Percentiles rank a stretch among this genome's conserved stretches.
Evolutionary conservation across 1,140 invertebrate genomes (phyloP).

Genomic region (Penaeus chinensis): DNA sequence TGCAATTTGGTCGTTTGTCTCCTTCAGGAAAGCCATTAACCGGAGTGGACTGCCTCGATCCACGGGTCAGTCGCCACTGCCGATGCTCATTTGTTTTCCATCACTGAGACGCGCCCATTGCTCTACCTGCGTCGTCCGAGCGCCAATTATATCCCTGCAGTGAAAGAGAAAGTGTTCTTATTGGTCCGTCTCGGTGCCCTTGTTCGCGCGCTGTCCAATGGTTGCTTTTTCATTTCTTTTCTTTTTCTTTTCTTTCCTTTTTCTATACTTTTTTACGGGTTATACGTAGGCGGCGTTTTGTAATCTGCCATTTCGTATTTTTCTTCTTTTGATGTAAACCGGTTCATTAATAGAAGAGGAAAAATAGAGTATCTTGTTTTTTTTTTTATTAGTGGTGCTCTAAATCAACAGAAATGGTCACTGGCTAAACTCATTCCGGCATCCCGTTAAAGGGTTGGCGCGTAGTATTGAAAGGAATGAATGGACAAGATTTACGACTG

Average conservation of each 20-base stretch:
- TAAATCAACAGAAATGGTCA: too few relatives aligned
- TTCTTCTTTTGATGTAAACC: too few relatives aligned
- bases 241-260: neutral
- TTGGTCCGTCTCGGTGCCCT: neutral
- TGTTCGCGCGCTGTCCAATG: neutral
- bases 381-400: too few relatives aligned
- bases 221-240: neutral
- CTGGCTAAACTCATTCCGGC: neutral
- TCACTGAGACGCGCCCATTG: neutral
- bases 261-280: too few relatives aligned
- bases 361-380: too few relatives aligned
- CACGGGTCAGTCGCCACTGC: neutral
- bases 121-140: neutral
- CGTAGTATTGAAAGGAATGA: slow-evolving; percentile 11
- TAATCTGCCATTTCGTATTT: neutral
- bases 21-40: slow-evolving; percentile 33
- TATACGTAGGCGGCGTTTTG: too few relatives aligned
- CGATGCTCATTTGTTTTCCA: too few relatives aligned
- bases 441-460: neutral
- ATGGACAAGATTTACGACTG: slow-evolving; percentile 24
- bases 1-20: slow-evolving; percentile 57
- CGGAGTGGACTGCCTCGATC: neutral
- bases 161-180: neutral
- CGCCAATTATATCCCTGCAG: neutral
- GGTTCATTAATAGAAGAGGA: neutral